phyloP scores from a whole-genome alignment of 2,113 vertebrate genomes.

The Bubo blakistoni region DNA sequence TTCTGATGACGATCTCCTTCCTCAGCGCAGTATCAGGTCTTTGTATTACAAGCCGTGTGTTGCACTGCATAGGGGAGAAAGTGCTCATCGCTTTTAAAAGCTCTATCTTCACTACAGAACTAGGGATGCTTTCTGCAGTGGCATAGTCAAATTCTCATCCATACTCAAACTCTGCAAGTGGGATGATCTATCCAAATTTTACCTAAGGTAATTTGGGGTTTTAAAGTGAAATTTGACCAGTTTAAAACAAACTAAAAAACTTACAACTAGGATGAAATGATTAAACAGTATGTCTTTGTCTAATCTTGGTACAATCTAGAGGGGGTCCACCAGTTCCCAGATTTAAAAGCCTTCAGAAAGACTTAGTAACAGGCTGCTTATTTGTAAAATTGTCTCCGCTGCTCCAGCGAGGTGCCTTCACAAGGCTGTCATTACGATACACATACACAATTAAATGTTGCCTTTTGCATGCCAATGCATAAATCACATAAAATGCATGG shows the following conservation, averaged over 20 bases:
- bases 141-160: neutral
- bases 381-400: neutral
- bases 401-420: neutral
- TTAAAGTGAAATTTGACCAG: neutral
- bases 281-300: neutral
- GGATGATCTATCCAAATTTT: neutral
- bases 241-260: neutral
- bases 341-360: neutral
- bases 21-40: rapidly evolving
- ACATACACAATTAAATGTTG: neutral
- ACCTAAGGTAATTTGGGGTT: neutral
- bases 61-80: neutral
- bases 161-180: neutral
- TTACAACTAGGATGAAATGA: neutral
- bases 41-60: neutral
- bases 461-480: neutral
- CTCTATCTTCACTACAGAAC: neutral
- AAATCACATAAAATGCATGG: neutral
- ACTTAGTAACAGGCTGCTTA: neutral
- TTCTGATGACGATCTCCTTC: neutral
- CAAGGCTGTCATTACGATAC: neutral
- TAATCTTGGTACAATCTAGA: neutral
- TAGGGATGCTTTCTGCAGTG: neutral
- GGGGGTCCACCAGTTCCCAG: neutral
- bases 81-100: neutral